Base-by-base conservation (phyloP, 1,140 invertebrate genomes). In the Charaxes varanes region DNA sequence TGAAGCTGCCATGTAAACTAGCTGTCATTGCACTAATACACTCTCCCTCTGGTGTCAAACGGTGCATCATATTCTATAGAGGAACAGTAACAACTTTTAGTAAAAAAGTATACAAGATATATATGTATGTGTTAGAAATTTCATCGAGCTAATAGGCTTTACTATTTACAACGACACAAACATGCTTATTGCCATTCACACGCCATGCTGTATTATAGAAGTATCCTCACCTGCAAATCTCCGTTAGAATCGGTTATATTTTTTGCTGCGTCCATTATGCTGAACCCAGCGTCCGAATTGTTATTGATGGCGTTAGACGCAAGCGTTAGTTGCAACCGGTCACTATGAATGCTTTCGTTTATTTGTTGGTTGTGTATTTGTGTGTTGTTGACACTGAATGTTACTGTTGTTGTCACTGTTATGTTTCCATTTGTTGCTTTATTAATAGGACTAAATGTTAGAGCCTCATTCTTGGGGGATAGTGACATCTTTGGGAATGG, bases 371-470 rank as follows among this genome's bases (percentile, higher is more conserved):
- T 83, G 45, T 86, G 85, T 43, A 85, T 65, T 59, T 82, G 57
- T 56, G 79, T 82, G 41, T 87, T 87, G 74, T 91, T 91, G 42
- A 94, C 89, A 52, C 90, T 92, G 59, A 94, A 93, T 3, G 92
- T 93, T 3, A 94, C 90, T 0, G 92, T 93, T 2, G 92, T 93
- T 4, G 93, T 94, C 2, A 94, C 91, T 2, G 89, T 93, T 62
- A 93, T 93, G 62, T 93, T 71, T 12, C 86, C 83, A 57, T 77
- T 76, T 37, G 71, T 54, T 1, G 87, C 85, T 54, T 78, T 74
- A 56, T 80, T 78, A 66, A 84, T 72, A 3, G 82, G 84, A 37
- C 60, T 83, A 55, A 85, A 85, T 54, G 65, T 54, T 43, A 62
- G 57, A 38, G 63, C 62, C 86, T 90, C 36, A 80, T 87, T 89